Conservation (phyloP, 1,140 invertebrate genomes). For the Neotoxoptera formosana region DNA sequence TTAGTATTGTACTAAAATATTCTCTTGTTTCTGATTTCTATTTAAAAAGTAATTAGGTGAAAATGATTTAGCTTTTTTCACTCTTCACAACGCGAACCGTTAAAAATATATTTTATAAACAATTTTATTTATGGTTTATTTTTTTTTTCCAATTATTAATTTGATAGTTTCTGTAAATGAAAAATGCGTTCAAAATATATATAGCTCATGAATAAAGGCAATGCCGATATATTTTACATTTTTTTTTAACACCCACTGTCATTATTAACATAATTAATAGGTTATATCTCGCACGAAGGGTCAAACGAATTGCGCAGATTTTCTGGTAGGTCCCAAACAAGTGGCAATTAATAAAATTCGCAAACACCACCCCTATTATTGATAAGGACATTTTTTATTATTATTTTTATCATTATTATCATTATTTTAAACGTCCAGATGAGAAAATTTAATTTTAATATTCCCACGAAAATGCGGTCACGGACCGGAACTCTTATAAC, state of each 20-base stretch:
- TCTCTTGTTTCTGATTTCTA: not conserved
- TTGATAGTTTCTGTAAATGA: constrained; percentile 44
- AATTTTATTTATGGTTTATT: not conserved
- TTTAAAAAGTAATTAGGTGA: not conserved
- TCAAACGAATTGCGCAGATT: constrained; percentile 21
- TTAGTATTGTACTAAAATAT: not conserved
- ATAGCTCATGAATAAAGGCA: constrained; percentile 30
- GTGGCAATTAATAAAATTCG: constrained; percentile 53
- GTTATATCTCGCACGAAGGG: constrained; percentile 36
- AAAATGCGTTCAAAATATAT: constrained; percentile 1
- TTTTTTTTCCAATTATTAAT: constrained; percentile 14
- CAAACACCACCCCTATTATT: not conserved
- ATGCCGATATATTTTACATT: constrained; percentile 28
- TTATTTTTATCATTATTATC: not conserved
- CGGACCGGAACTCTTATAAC: not conserved
- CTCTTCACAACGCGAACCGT: not conserved
- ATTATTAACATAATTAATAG: constrained; percentile 48
- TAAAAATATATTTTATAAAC: not conserved
- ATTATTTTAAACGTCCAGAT: not conserved
- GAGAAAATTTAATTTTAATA: constrained; percentile 36
- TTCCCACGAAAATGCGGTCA: not conserved
- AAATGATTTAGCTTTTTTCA: constrained; percentile 1
- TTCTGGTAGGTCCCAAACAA: constrained; percentile 34
- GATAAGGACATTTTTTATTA: not conserved
- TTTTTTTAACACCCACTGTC: constrained; percentile 45